Evolutionary conservation across 1,140 invertebrate species (phyloP), one percentile per base, ranked within the genome.

Genomic region (Drosophila serrata): DNA sequence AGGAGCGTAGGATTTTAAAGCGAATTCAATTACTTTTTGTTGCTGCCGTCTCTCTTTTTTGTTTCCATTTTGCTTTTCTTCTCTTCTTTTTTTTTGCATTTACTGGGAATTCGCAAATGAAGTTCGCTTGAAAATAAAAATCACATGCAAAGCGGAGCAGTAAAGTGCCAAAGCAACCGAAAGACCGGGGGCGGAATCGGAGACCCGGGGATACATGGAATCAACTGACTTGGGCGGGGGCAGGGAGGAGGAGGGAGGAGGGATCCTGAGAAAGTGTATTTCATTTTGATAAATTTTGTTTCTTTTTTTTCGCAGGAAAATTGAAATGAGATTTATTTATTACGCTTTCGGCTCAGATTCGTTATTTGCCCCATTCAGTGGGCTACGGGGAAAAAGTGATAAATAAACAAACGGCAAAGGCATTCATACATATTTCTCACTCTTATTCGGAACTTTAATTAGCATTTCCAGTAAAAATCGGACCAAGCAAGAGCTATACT

Each of bases 21-120:
- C 78, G 85, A 90, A 90, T 90, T 90, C 85, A 90, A 90, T 90
- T 90, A 90, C 86, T 85, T 90, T 84, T 88, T 81, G 84, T 90
- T 80, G 82, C 65, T 45, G 75, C 57, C 48, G 64, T 57, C 15
- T 69, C 19, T 67, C n/a, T 39, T 42, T 42, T 31, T 43, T 46
- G 40, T 74, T 53, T 72, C 53, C 43, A 46, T 69, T 75, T 49
- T 63, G 17, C 45, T 68, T n/a, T n/a, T 87, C 68, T 86, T 61
- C 65, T 82, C 63, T 82, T 62, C 64, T 87, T 70, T 80, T 67
- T 59, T 73, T 87, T 74, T 88, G 76, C 77, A 82, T 70, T 88
- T 90, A 90, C 85, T 90, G 63, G 86, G 85, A 90, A 90, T 90
- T 90, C 75, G 78, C 81, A 90, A 90, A 90, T 90, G 85, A 90